Evolutionary conservation across 1,140 invertebrate genomes (phyloP).

Genomic region (Harpegnathos saltator): DNA sequence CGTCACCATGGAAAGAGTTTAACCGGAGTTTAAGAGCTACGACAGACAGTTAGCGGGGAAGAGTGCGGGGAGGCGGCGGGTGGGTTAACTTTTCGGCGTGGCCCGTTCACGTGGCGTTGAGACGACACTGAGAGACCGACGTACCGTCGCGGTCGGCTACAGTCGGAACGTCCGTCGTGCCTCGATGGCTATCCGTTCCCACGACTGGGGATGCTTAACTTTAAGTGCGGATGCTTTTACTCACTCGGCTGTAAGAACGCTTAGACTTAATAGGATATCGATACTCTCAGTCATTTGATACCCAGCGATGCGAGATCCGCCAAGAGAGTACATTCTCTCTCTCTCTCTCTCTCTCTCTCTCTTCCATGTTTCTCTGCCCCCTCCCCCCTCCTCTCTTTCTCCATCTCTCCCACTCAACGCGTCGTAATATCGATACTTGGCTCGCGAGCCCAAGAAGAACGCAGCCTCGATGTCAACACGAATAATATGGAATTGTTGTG

Average conservation of each 20-base stretch:
- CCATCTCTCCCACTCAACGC: too few species aligned
- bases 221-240: conserved; percentile 55
- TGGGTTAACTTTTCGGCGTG: conserved; percentile 35
- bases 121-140: conserved; percentile 27
- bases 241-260: conserved; percentile 40
- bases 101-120: conserved; percentile 12
- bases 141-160: too few species aligned
- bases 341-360: not conserved
- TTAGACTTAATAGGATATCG: conserved; percentile 54
- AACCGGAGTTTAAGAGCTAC: conserved; percentile 46
- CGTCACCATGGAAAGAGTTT: conserved; percentile 52
- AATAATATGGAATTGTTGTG: too few species aligned
- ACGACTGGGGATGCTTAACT: conserved; percentile 44
- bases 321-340: not conserved
- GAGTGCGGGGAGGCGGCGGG: not conserved
- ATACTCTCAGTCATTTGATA: conserved; percentile 53
- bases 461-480: too few species aligned
- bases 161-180: too few species aligned
- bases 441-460: not conserved
- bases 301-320: not conserved
- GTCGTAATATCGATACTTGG: not conserved
- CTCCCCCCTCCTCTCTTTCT: too few species aligned
- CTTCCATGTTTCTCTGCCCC: too few species aligned
- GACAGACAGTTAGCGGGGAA: not conserved
- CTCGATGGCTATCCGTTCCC: conserved; percentile 37